Base-by-base conservation (phyloP, 2,888 invertebrate genomes). In the Sinohyriopsis cumingii region DNA sequence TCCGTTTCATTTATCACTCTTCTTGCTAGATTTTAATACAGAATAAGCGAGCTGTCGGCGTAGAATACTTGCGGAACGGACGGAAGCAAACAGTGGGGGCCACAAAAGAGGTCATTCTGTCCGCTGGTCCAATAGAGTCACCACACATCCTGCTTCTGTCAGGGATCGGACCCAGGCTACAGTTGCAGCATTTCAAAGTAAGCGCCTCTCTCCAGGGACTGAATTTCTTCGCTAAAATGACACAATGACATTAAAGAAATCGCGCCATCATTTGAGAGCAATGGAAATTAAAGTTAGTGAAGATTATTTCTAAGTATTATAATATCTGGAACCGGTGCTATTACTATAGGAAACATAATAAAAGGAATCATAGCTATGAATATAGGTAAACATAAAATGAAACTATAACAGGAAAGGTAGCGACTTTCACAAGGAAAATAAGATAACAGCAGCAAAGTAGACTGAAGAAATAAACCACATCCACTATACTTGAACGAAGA, bases 51-150 rank as follows among this genome's bases (percentile, higher is more conserved):
- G 87, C 86, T 5, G 76, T 81, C 5, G 87, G 85, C 3, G 86
- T 88, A 9, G 82, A 86, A 71, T 85, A 84, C 63, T 65, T 80
- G 6, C 79, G 80, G 57, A 82, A 82, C 61, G 85, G 84, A 19
- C 79, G 82, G 57, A 67, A 79, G 56, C 72, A 80, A 25, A 76
- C 73, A 3, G 86, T 86, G 12, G 78, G 82, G 66, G 84, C 85
- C 28, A 75, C 69, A 53, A 81, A 82, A 70, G 86, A 87, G 72
- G 84, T 89, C 24, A 84, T 88, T 45, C 80, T 90, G 18, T 83
- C 87, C n/a, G 90, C 89, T 4, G 90, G 90, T 15, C 78, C 88
- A 20, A 83, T 90, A 6, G 89, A 87, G 59, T 86, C 90, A 1
- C 87, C 90, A 5, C 87, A 89, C 54, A 76, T 90, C 5, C 81